Percentiles rank a stretch among this genome's conserved stretches.
These are phyloP conservation scores for Pimpla rufipes DNA, from an alignment of 2,888 invertebrate genomes.

Conservation along the genomic window DNA sequence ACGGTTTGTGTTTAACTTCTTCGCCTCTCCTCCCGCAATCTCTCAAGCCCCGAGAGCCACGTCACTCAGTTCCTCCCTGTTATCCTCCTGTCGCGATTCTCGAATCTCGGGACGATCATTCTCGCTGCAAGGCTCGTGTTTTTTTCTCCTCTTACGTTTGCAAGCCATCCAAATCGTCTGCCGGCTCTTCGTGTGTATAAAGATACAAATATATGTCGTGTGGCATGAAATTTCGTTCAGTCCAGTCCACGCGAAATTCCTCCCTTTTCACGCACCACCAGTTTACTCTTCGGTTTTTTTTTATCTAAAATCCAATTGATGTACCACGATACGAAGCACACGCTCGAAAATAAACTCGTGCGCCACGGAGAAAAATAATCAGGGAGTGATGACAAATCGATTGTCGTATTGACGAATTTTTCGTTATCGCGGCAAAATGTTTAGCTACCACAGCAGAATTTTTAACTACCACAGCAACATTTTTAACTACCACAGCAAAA, in stretches of 20 bases:
- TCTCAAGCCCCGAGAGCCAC: neutral
- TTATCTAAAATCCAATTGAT: slow-evolving; percentile 8
- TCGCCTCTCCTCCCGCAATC: neutral
- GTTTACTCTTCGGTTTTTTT: neutral
- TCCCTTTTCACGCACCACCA: slow-evolving; percentile 10
- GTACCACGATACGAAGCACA: neutral
- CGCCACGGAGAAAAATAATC: too few species aligned
- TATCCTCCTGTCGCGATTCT: slow-evolving; percentile 3
- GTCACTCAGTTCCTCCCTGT: slow-evolving; percentile 34
- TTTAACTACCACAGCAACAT: too few species aligned
- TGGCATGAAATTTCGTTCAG: neutral
- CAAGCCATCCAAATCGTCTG: slow-evolving; percentile 81
- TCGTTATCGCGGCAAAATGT: too few species aligned
- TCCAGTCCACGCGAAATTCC: slow-evolving; percentile 22
- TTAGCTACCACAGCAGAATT: too few species aligned
- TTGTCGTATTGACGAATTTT: too few species aligned
- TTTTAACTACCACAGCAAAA: too few species aligned
- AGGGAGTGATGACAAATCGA: too few species aligned
- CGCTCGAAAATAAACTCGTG: neutral
- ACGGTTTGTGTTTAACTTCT: slow-evolving; percentile 11
- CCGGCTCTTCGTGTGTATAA: slow-evolving; percentile 28
- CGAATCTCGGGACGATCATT: neutral
- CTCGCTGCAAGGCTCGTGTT: slow-evolving; percentile 52
- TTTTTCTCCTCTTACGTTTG: slow-evolving; percentile 83
- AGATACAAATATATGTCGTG: neutral